Evolutionary conservation across 2,888 invertebrate genomes (phyloP).

Genomic region (Capitulum mitella): DNA sequence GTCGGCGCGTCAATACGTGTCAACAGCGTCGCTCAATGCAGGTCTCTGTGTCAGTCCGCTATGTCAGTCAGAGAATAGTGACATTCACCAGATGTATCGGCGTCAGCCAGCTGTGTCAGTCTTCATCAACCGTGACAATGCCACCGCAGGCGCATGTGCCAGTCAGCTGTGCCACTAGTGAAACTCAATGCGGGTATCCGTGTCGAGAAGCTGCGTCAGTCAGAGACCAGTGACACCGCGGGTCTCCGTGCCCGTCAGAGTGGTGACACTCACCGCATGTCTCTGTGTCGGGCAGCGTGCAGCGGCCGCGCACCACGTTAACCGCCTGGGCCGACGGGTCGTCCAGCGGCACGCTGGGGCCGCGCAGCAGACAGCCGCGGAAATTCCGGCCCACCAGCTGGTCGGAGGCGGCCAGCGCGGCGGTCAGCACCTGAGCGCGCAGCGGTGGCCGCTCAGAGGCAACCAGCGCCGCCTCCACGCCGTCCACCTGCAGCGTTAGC

Average conservation of each 20-base stretch:
- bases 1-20: no score
- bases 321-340: constrained; percentile 33
- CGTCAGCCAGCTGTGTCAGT: no score
- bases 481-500: background rate
- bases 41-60: no score
- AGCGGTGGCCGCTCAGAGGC: background rate
- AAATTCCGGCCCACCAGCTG: constrained; percentile 30
- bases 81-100: no score
- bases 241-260: background rate
- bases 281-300: constrained; percentile 63
- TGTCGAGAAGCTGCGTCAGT: no score
- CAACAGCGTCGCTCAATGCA: no score
- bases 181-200: background rate
- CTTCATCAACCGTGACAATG: no score
- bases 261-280: constrained; percentile 65
- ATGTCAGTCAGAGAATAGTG: no score
- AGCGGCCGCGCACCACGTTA: constrained; percentile 65
- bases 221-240: no score
- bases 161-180: no score
- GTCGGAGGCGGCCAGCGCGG: constrained; percentile 33
- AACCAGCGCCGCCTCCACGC: background rate
- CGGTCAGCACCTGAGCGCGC: constrained; percentile 28
- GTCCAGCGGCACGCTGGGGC: constrained; percentile 31
- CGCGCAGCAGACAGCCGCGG: constrained; percentile 34
- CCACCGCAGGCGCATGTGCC: no score